Evolutionary conservation across 2,113 vertebrate genomes (phyloP).

Genomic region (Dolichotis patagonum): DNA sequence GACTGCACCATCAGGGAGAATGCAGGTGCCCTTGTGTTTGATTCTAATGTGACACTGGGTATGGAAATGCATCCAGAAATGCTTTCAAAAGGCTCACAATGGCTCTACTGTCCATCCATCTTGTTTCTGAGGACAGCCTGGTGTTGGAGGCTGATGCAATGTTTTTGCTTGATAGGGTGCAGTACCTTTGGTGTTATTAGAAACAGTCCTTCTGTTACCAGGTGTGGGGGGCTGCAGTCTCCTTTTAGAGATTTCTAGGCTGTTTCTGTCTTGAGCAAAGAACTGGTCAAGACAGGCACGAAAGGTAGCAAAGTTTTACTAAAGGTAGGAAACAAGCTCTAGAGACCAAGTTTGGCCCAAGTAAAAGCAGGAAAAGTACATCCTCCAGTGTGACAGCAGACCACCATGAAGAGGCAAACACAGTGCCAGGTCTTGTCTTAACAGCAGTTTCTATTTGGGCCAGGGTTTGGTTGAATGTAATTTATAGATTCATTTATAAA

Average conservation of each 20-base stretch:
- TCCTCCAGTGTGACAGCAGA: not conserved
- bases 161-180: not conserved
- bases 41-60: too few relatives aligned
- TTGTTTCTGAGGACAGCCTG: not conserved
- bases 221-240: not conserved
- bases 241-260: not conserved
- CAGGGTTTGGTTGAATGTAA: not conserved
- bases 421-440: not conserved
- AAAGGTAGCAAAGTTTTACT: not conserved
- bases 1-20: too few relatives aligned
- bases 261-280: not conserved
- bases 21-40: too few relatives aligned
- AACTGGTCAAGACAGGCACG: not conserved
- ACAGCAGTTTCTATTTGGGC: not conserved
- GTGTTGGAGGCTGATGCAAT: not conserved
- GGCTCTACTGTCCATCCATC: too few relatives aligned
- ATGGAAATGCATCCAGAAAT: too few relatives aligned
- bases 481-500: not conserved
- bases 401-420: not conserved
- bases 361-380: not conserved
- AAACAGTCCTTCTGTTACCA: not conserved
- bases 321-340: not conserved
- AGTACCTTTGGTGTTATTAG: not conserved
- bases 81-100: too few relatives aligned
- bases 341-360: not conserved